Conservation (phyloP, 2,797 vertebrate species). For the Scarus forsteni region DNA sequence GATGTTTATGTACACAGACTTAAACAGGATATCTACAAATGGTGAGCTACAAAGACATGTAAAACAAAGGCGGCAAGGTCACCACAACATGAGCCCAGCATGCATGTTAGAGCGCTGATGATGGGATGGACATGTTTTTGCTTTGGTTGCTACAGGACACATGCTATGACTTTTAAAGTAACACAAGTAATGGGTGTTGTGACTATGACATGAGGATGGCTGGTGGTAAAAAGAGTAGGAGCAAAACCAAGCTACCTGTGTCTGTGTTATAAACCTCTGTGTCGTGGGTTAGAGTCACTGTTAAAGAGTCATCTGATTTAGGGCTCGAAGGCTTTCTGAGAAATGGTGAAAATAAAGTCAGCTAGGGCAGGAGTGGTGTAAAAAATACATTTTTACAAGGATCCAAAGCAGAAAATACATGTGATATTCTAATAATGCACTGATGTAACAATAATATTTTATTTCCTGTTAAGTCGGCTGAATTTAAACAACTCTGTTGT, state of each 20-base stretch:
- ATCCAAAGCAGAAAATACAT: neutral
- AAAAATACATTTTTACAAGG: slow-evolving; percentile 11
- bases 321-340: slow-evolving; percentile 87
- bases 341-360: slow-evolving; percentile 80
- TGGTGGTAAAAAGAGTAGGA: slow-evolving; percentile 41
- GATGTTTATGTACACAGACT: slow-evolving; percentile 9
- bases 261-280: slow-evolving; percentile 73
- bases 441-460: too few relatives aligned
- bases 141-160: slow-evolving; percentile 13
- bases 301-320: slow-evolving; percentile 84
- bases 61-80: slow-evolving; percentile 8
- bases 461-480: too few relatives aligned
- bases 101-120: slow-evolving; percentile 45
- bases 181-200: slow-evolving; percentile 24
- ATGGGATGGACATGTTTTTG: slow-evolving; percentile 16
- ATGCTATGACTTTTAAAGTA: slow-evolving; percentile 24
- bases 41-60: slow-evolving; percentile 8
- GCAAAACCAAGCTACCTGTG: slow-evolving; percentile 78
- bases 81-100: slow-evolving; percentile 38
- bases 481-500: too few relatives aligned
- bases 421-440: neutral
- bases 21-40: slow-evolving; percentile 25
- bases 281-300: slow-evolving; percentile 76
- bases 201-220: slow-evolving; percentile 29
- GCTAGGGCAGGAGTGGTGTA: slow-evolving; percentile 33